Percentiles rank a stretch among this genome's conserved stretches.
These are phyloP conservation scores for Anthoscopus minutus DNA, from an alignment of 2,113 vertebrate genomes.

Conservation along the genomic window DNA sequence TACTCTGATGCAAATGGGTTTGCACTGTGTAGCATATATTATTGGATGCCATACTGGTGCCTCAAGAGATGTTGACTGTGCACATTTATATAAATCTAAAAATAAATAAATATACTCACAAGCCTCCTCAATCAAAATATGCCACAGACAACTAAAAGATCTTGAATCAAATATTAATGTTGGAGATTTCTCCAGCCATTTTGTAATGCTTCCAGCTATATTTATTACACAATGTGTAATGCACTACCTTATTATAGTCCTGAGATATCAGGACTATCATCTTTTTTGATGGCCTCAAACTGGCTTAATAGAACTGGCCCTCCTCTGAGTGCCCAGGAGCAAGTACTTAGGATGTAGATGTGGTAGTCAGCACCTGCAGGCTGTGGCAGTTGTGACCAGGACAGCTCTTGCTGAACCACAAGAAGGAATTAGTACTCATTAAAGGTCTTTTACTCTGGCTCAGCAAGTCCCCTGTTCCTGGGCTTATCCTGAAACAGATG, in stretches of 20 bases:
- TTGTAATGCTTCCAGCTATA: constrained; percentile 69
- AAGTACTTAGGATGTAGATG: neutral
- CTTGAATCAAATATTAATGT: constrained; percentile 79
- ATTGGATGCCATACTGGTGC: neutral
- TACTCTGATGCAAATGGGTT: neutral
- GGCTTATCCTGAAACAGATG: neutral
- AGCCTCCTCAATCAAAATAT: constrained; percentile 77
- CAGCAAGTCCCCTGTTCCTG: neutral
- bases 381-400: neutral
- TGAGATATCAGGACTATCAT: constrained; percentile 55
- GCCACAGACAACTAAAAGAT: constrained; percentile 74
- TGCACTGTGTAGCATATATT: rapidly evolving
- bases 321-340: neutral
- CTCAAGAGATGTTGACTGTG: constrained; percentile 32
- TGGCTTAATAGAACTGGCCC: constrained; percentile 1
- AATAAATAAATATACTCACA: constrained; percentile 64
- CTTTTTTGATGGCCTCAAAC: constrained; percentile 55
- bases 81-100: constrained; percentile 61
- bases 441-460: neutral
- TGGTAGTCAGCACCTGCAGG: neutral
- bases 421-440: neutral
- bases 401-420: neutral
- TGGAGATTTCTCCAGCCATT: constrained; percentile 64
- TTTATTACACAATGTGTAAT: constrained; percentile 67
- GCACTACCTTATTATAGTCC: constrained; percentile 61